Percentiles rank a stretch among this genome's conserved stretches.
Evolutionary conservation across 1,140 invertebrate species (phyloP).

Genomic region (Cecropterus lyciades): DNA sequence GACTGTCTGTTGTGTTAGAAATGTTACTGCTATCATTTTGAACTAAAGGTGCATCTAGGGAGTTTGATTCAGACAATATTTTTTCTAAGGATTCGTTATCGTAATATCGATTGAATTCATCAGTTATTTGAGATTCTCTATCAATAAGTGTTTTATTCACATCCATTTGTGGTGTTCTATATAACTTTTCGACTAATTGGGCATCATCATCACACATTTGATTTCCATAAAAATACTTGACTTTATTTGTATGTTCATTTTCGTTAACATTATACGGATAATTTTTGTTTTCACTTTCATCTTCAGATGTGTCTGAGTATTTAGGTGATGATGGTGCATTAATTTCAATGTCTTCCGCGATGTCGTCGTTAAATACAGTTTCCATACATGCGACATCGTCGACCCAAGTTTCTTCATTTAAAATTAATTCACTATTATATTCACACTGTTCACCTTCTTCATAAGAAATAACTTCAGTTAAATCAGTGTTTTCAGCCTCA

Average conservation of each 20-base stretch:
- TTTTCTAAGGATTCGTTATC: conserved; percentile 56
- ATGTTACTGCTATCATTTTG: conserved; percentile 1
- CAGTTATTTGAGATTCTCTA: conserved; percentile 56
- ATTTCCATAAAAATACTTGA: conserved; percentile 63
- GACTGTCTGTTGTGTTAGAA: neutral
- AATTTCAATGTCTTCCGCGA: conserved; percentile 63
- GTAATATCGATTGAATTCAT: conserved; percentile 46
- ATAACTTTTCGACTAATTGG: conserved; percentile 64
- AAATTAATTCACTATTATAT: conserved; percentile 22
- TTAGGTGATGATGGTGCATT: conserved; percentile 54
- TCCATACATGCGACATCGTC: conserved; percentile 78
- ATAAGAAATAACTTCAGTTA: conserved; percentile 7
- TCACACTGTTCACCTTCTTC: conserved; percentile 16
- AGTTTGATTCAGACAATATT: conserved; percentile 52
- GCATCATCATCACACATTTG: conserved; percentile 59
- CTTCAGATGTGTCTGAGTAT: conserved; percentile 34
- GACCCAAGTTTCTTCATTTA: conserved; percentile 69
- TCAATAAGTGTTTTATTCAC: conserved; percentile 63
- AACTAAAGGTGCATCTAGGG: neutral
- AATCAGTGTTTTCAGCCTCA: conserved; percentile 8
- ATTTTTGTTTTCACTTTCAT: conserved; percentile 43
- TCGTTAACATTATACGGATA: conserved; percentile 40
- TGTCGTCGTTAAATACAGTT: conserved; percentile 77
- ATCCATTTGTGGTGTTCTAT: conserved; percentile 68
- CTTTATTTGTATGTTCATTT: conserved; percentile 60